phyloP scores from a whole-genome alignment of 2,113 vertebrate genomes.

The Rhabdomys dilectus region DNA sequence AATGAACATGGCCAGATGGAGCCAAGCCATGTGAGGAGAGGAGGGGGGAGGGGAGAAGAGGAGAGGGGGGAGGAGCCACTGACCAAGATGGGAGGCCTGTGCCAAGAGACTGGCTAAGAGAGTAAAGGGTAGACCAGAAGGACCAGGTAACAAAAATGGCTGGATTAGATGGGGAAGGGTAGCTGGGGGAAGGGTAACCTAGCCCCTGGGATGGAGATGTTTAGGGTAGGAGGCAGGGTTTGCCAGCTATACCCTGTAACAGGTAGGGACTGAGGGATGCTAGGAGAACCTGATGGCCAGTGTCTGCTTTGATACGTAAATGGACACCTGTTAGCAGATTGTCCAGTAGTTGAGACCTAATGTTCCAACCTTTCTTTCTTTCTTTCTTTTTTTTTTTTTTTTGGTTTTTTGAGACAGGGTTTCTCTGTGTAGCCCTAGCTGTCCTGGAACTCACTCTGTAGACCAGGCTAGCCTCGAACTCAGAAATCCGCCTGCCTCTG shows the following conservation, averaged over 20 bases:
- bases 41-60: fast-evolving
- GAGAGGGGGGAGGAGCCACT: not conserved
- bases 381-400: no score
- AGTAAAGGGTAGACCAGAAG: not conserved
- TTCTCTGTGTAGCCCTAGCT: no score
- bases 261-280: not conserved
- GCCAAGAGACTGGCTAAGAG: not conserved
- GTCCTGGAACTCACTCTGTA: no score
- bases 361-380: not conserved
- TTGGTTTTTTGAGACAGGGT: no score
- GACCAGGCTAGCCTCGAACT: no score
- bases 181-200: not conserved
- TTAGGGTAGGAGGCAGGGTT: not conserved
- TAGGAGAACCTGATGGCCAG: not conserved
- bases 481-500: no score
- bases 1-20: not conserved
- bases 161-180: not conserved
- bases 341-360: not conserved
- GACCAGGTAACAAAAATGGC: not conserved
- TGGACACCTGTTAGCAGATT: not conserved
- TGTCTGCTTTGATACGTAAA: not conserved
- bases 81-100: not conserved
- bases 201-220: not conserved
- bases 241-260: not conserved
- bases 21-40: not conserved